Percentiles rank a stretch among this genome's conserved stretches.
Evolutionary conservation across 2,113 vertebrate genomes (phyloP).

Genomic region (Otus sunia): DNA sequence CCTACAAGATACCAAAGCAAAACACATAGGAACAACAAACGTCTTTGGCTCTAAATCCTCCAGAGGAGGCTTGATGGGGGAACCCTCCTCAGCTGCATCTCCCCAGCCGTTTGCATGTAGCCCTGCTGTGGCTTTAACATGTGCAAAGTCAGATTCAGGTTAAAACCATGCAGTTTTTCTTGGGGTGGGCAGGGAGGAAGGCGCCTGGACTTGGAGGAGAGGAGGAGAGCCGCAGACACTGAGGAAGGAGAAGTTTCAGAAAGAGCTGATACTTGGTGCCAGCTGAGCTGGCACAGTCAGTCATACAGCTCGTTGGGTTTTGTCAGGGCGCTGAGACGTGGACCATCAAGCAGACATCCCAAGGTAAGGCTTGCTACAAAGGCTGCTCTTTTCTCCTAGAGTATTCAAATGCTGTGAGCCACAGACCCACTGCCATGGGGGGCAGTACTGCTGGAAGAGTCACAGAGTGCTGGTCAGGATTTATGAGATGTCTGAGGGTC

Average conservation of each 20-base stretch:
- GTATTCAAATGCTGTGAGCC: background rate
- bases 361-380: background rate
- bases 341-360: background rate
- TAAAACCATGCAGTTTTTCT: background rate
- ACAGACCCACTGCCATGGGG: background rate
- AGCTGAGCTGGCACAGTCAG: background rate
- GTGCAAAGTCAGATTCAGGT: background rate
- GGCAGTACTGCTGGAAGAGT: background rate
- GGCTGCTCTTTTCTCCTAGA: background rate
- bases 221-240: background rate
- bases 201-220: background rate
- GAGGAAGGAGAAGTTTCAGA: background rate
- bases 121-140: background rate
- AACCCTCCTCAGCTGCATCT: background rate
- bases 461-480: background rate
- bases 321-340: background rate
- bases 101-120: background rate
- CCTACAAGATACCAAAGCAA: constrained; percentile 18
- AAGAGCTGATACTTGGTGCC: background rate
- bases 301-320: accelerated
- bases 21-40: background rate
- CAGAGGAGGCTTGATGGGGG: background rate
- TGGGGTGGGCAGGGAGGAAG: background rate
- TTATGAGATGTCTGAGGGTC: background rate
- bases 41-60: background rate